phyloP scores from a whole-genome alignment of 2,113 vertebrate species.

The Hymenochirus boettgeri region DNA sequence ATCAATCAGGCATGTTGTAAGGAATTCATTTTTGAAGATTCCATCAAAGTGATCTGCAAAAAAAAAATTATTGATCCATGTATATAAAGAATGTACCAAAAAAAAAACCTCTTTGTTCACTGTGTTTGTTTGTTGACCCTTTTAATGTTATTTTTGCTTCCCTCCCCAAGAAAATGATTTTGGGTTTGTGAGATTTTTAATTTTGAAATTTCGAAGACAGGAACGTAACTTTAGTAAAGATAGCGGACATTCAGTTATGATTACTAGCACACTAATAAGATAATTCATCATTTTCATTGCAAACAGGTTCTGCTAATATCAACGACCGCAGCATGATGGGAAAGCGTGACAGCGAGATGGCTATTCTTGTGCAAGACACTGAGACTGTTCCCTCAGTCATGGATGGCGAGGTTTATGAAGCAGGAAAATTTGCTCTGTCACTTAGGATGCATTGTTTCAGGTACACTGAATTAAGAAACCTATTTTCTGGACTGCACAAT shows the following conservation, averaged over 20 bases:
- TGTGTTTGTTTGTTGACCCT: too few species aligned
- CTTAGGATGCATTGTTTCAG: constrained; percentile 89
- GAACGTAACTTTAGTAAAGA: not conserved
- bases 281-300: constrained; percentile 17
- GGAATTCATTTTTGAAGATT: too few species aligned
- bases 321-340: constrained; percentile 98
- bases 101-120: too few species aligned
- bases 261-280: constrained; percentile 22
- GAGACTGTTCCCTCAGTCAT: constrained; percentile 73
- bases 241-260: not conserved
- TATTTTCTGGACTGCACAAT: not conserved
- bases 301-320: constrained; percentile 92
- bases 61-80: too few species aligned
- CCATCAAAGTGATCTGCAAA: too few species aligned
- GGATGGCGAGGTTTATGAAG: constrained; percentile 76
- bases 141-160: too few species aligned
- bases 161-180: too few species aligned
- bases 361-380: constrained; percentile 82
- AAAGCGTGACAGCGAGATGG: constrained; percentile 94
- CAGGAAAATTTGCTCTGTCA: constrained; percentile 70
- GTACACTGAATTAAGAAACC: constrained; percentile 52
- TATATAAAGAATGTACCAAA: too few species aligned
- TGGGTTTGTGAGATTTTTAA: too few species aligned
- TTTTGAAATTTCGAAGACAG: too few species aligned
- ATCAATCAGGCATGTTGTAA: too few species aligned